Conservation (phyloP, 2,113 vertebrate genomes). For the Hoplias malabaricus region DNA sequence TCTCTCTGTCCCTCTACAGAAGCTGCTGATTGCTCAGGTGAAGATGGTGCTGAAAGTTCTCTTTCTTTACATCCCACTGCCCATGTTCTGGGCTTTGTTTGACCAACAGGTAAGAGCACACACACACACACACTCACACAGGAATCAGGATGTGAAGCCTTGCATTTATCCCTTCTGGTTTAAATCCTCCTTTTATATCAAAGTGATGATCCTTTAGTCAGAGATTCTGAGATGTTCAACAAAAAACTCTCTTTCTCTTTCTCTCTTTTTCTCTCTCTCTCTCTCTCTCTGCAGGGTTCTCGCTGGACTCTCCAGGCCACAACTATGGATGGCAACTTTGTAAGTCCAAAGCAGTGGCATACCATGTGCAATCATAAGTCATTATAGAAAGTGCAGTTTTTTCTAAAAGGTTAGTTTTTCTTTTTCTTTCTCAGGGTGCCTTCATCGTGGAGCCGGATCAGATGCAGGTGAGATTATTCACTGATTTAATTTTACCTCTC, state of each 20-base stretch:
- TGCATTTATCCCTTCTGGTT: too few species aligned
- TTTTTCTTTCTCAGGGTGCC: constrained; percentile 70
- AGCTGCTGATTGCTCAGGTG: constrained; percentile 85
- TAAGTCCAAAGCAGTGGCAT: too few species aligned
- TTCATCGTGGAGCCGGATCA: constrained; percentile 87
- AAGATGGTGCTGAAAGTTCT: constrained; percentile 93
- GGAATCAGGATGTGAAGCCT: too few species aligned
- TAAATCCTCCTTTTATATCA: too few species aligned
- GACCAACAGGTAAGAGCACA: constrained; percentile 85
- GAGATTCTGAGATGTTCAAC: too few species aligned
- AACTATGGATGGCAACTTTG: constrained; percentile 87
- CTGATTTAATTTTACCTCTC: not conserved
- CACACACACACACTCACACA: constrained; percentile 3
- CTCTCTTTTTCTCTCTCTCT: not conserved
- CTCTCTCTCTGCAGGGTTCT: constrained; percentile 79
- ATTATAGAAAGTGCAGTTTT: not conserved
- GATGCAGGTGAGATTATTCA: constrained; percentile 85
- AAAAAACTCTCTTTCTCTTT: not conserved
- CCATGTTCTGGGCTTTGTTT: constrained; percentile 98
- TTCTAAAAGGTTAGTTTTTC: not conserved
- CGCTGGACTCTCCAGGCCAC: constrained; percentile 97
- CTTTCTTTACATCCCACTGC: constrained; percentile 94
- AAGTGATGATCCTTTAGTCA: too few species aligned
- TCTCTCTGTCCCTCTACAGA: constrained; percentile 70
- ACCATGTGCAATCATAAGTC: constrained; percentile 31